A percentile compares a stretch with the other conserved stretches of the same genome.
These are phyloP conservation scores for Protobothrops mucrosquamatus DNA, from an alignment of 2,113 vertebrate genomes.

Conservation along the genomic window DNA sequence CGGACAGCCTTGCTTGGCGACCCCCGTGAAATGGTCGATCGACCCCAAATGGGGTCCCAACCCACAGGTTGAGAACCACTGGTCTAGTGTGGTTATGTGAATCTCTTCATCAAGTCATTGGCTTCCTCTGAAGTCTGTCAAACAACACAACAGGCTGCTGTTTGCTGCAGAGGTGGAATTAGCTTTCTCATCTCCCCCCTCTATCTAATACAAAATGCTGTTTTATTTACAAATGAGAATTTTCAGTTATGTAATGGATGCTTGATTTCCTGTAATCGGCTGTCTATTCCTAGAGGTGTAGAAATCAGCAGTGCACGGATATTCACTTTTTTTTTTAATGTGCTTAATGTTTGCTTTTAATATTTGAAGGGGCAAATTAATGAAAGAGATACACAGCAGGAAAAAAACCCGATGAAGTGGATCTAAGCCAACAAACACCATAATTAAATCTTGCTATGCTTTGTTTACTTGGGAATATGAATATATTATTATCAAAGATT, in stretches of 20 bases:
- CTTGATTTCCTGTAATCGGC: slow-evolving; percentile 15
- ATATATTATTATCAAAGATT: slow-evolving; percentile 57
- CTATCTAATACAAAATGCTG: not conserved
- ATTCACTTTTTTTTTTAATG: slow-evolving; percentile 12
- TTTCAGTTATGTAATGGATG: slow-evolving; percentile 23
- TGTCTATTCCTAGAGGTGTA: slow-evolving; percentile 10
- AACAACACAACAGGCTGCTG: not conserved
- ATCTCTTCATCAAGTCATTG: not conserved
- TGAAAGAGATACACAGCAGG: slow-evolving; percentile 36
- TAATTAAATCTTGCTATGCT: slow-evolving; percentile 47
- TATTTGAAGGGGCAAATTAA: slow-evolving; percentile 30
- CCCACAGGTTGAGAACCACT: too few species aligned
- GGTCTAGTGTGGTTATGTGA: not conserved
- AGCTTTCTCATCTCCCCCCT: not conserved
- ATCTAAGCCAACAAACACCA: slow-evolving; percentile 34
- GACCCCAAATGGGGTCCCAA: too few species aligned
- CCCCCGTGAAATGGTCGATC: too few species aligned
- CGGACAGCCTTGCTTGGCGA: too few species aligned
- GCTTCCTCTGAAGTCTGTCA: not conserved
- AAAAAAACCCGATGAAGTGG: slow-evolving; percentile 24
- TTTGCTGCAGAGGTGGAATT: not conserved
- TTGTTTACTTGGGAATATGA: slow-evolving; percentile 56
- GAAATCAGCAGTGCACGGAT: slow-evolving; percentile 16
- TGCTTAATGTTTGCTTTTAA: slow-evolving; percentile 41
- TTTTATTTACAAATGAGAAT: not conserved